Conservation (phyloP, 1,140 invertebrate genomes). For the Geopemphigus sp. region DNA sequence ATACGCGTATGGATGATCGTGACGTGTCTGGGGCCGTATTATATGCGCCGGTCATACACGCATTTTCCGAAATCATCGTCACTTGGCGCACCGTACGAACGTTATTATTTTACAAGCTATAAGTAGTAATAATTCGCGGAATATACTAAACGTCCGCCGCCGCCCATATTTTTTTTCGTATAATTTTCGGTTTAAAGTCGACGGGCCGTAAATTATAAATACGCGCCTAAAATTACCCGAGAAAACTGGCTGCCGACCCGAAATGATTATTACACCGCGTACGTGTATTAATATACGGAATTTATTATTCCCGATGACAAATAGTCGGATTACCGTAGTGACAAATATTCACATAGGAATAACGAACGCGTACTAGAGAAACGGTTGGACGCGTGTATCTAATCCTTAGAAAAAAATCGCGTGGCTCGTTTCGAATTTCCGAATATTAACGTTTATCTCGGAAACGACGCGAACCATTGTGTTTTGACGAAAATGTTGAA, state of each 20-base stretch:
- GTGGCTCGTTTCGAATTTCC: not conserved
- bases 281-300: not conserved
- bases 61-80: not conserved
- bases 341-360: constrained; percentile 14
- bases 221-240: not conserved
- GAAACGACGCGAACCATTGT: too few species aligned
- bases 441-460: too few species aligned
- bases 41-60: not conserved
- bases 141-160: not conserved
- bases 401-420: not conserved
- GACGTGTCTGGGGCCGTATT: too few species aligned
- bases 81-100: not conserved
- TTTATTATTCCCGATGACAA: constrained; percentile 21
- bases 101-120: too few species aligned
- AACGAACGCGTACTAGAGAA: not conserved
- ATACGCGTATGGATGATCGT: too few species aligned
- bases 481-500: too few species aligned
- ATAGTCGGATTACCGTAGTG: constrained; percentile 17
- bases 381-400: constrained; percentile 15
- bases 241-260: not conserved
- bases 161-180: not conserved
- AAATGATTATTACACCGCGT: not conserved
- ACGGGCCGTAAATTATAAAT: not conserved
- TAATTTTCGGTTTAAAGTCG: not conserved
- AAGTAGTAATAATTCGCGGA: not conserved